A percentile compares a stretch with the other conserved stretches of the same genome.
These are phyloP conservation scores for Cinara cedri DNA, from an alignment of 2,888 invertebrate species.

Conservation along the genomic window DNA sequence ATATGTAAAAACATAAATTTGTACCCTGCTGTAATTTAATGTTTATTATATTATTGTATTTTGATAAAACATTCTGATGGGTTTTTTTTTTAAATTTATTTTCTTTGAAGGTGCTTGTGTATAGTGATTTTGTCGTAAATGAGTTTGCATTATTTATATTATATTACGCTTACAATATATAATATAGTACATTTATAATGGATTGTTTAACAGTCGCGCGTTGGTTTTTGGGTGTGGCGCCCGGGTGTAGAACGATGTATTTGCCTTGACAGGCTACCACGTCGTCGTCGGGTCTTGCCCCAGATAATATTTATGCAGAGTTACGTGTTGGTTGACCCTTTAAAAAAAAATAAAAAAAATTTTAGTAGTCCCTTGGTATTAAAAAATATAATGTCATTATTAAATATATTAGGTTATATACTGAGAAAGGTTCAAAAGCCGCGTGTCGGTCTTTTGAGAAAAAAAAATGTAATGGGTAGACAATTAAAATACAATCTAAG, in stretches of 20 bases:
- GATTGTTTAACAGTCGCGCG: neutral
- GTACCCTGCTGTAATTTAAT: too few relatives aligned
- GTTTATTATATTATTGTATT: too few relatives aligned
- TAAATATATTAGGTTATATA: too few relatives aligned
- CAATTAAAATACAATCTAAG: too few relatives aligned
- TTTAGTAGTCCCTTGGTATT: too few relatives aligned
- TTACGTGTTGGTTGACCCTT: neutral
- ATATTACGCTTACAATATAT: neutral
- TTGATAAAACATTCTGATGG: too few relatives aligned
- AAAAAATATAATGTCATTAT: too few relatives aligned
- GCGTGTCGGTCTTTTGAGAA: too few relatives aligned
- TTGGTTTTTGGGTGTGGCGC: slow-evolving; percentile 46
- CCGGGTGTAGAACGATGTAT: slow-evolving; percentile 22
- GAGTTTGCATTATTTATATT: slow-evolving; percentile 6
- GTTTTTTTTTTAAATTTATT: neutral
- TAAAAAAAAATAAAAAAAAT: too few relatives aligned
- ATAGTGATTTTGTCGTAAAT: neutral
- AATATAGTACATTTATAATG: slow-evolving; percentile 22
- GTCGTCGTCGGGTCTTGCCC: slow-evolving; percentile 3
- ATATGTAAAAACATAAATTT: too few relatives aligned
- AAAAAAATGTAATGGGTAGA: too few relatives aligned
- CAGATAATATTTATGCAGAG: slow-evolving; percentile 16
- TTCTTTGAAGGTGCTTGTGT: neutral
- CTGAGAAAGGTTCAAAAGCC: too few relatives aligned
- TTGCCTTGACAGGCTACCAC: slow-evolving; percentile 28